Conservation (phyloP, 1,140 invertebrate genomes). For the Zaprionus ghesquierei region DNA sequence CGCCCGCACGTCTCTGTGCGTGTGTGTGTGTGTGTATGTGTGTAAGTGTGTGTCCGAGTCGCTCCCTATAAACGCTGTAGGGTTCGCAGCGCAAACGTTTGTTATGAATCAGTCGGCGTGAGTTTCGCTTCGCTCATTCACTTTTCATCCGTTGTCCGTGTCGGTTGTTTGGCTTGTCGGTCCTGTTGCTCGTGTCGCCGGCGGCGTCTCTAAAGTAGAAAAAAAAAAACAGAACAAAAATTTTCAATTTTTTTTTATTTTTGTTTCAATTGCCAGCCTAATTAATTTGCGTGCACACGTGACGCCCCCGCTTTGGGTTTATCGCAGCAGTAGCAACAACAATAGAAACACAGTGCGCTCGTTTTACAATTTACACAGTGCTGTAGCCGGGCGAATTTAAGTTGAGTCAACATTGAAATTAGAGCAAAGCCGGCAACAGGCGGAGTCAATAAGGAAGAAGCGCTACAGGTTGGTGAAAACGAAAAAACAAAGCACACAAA, state of each 20-base stretch:
- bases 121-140: constrained; percentile 53
- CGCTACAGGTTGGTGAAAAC: constrained; percentile 63
- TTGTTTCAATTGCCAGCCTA: neutral
- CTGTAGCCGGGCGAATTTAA: neutral
- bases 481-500: neutral
- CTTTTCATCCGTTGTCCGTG: constrained; percentile 56
- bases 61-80: constrained; percentile 44
- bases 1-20: neutral
- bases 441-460: constrained; percentile 23
- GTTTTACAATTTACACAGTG: constrained; percentile 7
- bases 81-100: constrained; percentile 44
- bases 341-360: neutral
- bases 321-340: neutral
- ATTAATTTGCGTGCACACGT: constrained; percentile 14
- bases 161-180: constrained; percentile 44
- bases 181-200: constrained; percentile 43
- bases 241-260: constrained; percentile 22
- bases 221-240: neutral
- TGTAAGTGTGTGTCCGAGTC: constrained; percentile 3
- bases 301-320: neutral
- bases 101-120: constrained; percentile 63
- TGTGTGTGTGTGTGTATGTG: neutral
- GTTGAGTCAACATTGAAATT: constrained; percentile 7
- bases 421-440: constrained; percentile 10
- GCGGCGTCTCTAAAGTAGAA: constrained; percentile 12